Percentiles rank a stretch among this genome's conserved stretches.
Evolutionary conservation across 2,113 vertebrate species (phyloP).

Genomic region (Aegotheles bennettii): DNA sequence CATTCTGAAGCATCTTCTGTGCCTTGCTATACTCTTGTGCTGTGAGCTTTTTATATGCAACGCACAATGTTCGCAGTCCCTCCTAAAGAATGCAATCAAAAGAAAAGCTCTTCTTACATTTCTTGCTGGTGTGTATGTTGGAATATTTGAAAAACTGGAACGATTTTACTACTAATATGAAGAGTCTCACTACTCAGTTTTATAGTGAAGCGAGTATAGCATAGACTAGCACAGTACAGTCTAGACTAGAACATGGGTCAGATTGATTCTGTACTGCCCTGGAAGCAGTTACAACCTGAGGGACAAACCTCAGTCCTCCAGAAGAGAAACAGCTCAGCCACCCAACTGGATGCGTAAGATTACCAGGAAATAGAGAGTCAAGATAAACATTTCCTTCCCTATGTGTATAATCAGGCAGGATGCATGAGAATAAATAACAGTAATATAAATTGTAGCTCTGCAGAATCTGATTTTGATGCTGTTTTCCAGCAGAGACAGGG

Average conservation of each 20-base stretch:
- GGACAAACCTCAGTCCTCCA: background rate
- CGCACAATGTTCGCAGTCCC: slow-evolving; percentile 90
- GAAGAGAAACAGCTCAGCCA: background rate
- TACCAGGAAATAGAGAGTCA: background rate
- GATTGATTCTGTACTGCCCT: background rate
- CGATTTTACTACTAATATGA: background rate
- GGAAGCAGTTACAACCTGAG: background rate
- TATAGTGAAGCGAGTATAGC: background rate
- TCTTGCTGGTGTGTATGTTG: background rate
- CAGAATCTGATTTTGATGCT: background rate
- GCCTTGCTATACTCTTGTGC: slow-evolving; percentile 76
- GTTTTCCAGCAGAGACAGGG: background rate
- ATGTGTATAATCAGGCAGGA: background rate
- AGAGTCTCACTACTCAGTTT: background rate
- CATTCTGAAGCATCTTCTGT: slow-evolving; percentile 76
- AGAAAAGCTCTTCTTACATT: background rate
- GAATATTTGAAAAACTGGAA: background rate
- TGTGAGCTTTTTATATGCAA: slow-evolving; percentile 86
- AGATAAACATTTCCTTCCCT: background rate
- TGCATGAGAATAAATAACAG: background rate
- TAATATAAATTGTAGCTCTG: background rate
- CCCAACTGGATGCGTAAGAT: background rate
- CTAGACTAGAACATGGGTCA: background rate
- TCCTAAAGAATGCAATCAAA: slow-evolving; percentile 72
- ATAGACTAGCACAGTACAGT: background rate